Percentiles rank a stretch among this genome's conserved stretches.
Conservation (phyloP, 1,140 invertebrate genomes). For the Zaprionus vittiger region DNA sequence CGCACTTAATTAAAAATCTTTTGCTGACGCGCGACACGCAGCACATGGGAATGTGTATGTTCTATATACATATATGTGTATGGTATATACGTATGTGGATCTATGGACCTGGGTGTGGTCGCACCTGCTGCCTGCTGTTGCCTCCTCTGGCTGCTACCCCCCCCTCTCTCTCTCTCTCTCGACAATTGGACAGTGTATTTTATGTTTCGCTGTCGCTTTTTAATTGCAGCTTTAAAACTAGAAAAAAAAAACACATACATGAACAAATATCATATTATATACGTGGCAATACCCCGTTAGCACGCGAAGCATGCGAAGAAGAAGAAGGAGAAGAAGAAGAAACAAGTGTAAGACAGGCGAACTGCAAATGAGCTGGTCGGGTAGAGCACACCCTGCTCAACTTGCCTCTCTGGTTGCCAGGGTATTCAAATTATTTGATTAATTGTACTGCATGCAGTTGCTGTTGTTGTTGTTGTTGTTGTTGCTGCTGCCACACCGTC, state of each 20-base stretch:
- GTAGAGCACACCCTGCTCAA: not conserved
- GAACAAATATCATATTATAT: slow-evolving; percentile 15
- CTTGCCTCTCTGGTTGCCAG: not conserved
- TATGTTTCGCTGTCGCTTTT: slow-evolving; percentile 27
- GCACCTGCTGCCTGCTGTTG: not conserved
- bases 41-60: slow-evolving; percentile 25
- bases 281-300: slow-evolving; percentile 8
- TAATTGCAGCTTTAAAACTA: slow-evolving; percentile 39
- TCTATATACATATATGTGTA: not conserved
- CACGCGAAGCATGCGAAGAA: not conserved
- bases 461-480: not conserved
- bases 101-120: not conserved
- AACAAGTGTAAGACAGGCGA: not conserved
- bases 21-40: slow-evolving; percentile 71
- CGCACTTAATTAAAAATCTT: slow-evolving; percentile 72
- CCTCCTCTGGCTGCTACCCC: not conserved
- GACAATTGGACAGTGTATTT: slow-evolving; percentile 22
- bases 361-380: not conserved
- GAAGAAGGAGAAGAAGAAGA: not conserved
- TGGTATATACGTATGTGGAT: not conserved
- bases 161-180: slow-evolving; percentile 4
- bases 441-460: not conserved
- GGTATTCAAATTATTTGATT: slow-evolving; percentile 10
- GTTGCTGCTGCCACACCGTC: not conserved
- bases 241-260: slow-evolving; percentile 19